Conservation (phyloP, 2,113 vertebrate species). For the Limanda limanda region DNA sequence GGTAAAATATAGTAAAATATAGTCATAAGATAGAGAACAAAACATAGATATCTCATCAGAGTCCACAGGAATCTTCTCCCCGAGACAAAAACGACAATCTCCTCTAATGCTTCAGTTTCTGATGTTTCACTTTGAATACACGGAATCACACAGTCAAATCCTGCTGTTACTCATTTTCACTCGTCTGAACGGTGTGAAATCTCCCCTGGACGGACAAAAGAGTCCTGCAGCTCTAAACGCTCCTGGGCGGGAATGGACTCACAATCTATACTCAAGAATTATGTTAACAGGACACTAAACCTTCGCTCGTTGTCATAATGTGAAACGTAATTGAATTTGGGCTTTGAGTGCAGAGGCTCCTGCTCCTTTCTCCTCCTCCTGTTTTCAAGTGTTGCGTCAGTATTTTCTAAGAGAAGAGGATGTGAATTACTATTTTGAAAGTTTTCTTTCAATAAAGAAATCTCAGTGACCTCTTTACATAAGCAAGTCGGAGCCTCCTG, state of each 20-base stretch:
- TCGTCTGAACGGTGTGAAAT: conserved; percentile 3
- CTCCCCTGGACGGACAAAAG: not conserved
- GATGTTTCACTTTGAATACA: conserved; percentile 4
- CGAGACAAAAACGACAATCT: not conserved
- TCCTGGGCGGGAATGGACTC: not conserved
- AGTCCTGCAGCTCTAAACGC: not conserved
- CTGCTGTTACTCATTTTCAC: not conserved
- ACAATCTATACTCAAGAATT: conserved; percentile 2
- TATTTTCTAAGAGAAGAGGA: not conserved
- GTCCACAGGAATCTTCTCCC: not conserved
- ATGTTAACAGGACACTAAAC: conserved; percentile 13
- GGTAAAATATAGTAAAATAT: too few relatives aligned
- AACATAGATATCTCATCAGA: too few relatives aligned
- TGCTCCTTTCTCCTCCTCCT: too few relatives aligned
- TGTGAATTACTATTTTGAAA: not conserved
- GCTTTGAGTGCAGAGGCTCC: not conserved
- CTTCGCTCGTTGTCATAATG: conserved; percentile 6
- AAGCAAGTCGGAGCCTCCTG: not conserved
- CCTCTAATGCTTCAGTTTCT: not conserved
- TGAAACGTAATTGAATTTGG: conserved; percentile 12
- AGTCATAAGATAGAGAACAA: too few relatives aligned
- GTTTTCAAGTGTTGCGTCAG: too few relatives aligned
- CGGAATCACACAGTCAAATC: not conserved
- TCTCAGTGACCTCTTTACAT: conserved; percentile 1
- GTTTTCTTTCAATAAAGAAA: not conserved